Evolutionary conservation across 30 jellyfish, hydroid and myxozoan species (phyloP).

Genomic region (Aurelia sp.): DNA sequence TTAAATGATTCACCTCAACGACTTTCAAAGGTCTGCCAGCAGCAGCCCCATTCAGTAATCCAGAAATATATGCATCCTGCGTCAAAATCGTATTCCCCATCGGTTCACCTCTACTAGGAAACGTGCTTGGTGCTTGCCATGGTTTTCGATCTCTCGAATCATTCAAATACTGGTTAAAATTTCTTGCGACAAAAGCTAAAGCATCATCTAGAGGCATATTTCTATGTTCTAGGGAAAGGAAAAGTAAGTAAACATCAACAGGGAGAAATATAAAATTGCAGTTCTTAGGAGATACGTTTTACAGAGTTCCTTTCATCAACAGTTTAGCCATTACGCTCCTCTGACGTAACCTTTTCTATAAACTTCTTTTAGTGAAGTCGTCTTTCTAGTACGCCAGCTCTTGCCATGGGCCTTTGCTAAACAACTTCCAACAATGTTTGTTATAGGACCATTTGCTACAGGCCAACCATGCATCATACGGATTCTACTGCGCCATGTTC

Average conservation of each 20-base stretch:
- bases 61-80: constrained; percentile 72
- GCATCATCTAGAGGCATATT: constrained; percentile 99
- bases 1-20: constrained; percentile 59
- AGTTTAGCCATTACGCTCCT: too few relatives aligned
- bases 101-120: constrained; percentile 27
- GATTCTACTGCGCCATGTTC: too few relatives aligned
- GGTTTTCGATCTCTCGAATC: constrained; percentile 76
- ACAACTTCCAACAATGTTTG: too few relatives aligned
- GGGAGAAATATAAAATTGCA: neutral
- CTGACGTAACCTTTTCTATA: too few relatives aligned
- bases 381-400: too few relatives aligned
- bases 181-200: constrained; percentile 95
- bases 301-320: too few relatives aligned
- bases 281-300: too few relatives aligned
- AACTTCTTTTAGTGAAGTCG: too few relatives aligned
- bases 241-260: constrained; percentile 9
- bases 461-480: too few relatives aligned
- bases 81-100: constrained; percentile 55
- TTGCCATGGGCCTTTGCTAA: too few relatives aligned
- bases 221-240: constrained; percentile 92
- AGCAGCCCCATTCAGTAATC: constrained; percentile 64
- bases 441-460: too few relatives aligned
- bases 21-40: constrained; percentile 63
- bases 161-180: constrained; percentile 85
- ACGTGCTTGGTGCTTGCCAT: constrained; percentile 21